These are phyloP conservation scores for Megalops cyprinoides DNA, from an alignment of 2,797 vertebrate genomes.

Conservation along the genomic window DNA sequence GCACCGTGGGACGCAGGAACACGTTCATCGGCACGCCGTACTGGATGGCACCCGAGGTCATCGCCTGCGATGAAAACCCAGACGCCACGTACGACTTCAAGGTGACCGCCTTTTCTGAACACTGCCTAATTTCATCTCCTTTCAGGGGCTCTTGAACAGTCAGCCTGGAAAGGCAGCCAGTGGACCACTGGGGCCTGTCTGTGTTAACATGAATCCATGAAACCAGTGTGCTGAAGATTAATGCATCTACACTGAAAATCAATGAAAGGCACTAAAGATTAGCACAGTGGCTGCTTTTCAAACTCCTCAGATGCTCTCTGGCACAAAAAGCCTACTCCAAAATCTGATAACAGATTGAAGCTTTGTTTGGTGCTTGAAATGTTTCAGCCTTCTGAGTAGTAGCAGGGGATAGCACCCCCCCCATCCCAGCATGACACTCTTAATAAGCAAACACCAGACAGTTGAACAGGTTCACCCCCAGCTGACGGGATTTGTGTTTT, in stretches of 20 bases:
- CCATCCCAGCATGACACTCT: not conserved
- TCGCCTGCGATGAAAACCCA: constrained; percentile 93
- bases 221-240: too few relatives aligned
- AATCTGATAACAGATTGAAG: not conserved
- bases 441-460: too few relatives aligned
- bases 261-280: not conserved
- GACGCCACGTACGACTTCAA: constrained; percentile 94
- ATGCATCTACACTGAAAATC: not conserved
- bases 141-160: not conserved
- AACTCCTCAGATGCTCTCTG: not conserved
- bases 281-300: not conserved
- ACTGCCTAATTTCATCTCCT: not conserved
- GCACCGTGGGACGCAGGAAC: constrained; percentile 87
- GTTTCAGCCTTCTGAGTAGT: too few relatives aligned
- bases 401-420: too few relatives aligned
- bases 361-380: not conserved
- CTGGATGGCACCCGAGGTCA: constrained; percentile 98
- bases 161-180: too few relatives aligned
- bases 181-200: too few relatives aligned
- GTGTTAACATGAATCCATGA: too few relatives aligned
- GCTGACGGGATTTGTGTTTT: too few relatives aligned
- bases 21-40: constrained; percentile 98
- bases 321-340: not conserved
- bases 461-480: too few relatives aligned
- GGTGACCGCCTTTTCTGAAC: constrained; percentile 64